phyloP scores from a whole-genome alignment of 2,113 vertebrate species.

The Python bivittatus region DNA sequence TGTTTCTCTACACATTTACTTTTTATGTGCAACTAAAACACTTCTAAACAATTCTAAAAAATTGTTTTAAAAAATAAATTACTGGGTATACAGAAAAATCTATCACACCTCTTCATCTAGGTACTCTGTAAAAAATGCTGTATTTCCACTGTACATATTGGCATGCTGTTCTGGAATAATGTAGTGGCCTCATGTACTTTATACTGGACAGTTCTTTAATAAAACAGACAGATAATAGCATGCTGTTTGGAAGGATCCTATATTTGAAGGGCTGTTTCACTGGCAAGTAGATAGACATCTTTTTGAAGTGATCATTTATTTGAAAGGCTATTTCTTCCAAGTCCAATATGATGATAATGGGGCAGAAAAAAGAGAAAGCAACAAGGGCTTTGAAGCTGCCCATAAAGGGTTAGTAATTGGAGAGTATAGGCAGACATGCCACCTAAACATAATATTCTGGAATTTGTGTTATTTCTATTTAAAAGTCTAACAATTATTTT shows the following conservation, averaged over 20 bases:
- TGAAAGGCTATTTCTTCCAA: not conserved
- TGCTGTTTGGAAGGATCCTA: not conserved
- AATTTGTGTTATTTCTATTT: not conserved
- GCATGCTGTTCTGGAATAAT: not conserved
- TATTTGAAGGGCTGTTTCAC: not conserved
- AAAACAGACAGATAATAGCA: not conserved
- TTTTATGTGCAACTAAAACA: not conserved
- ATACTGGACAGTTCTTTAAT: not conserved
- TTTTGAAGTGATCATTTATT: not conserved
- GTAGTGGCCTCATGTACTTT: not conserved
- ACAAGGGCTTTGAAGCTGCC: not conserved
- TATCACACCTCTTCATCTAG: not conserved
- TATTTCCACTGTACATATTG: not conserved
- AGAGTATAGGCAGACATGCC: not conserved
- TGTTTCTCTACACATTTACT: not conserved
- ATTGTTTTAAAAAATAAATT: not conserved
- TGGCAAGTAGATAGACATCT: not conserved
- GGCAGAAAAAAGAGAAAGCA: not conserved
- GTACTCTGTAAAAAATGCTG: not conserved
- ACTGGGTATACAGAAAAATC: not conserved
- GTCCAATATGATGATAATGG: not conserved
- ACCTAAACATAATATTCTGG: not conserved
- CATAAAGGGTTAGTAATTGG: not conserved
- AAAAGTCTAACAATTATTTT: not conserved
- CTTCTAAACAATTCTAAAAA: not conserved